These are phyloP conservation scores for Corvus cornix DNA, from an alignment of 2,113 vertebrate species.

Conservation along the genomic window DNA sequence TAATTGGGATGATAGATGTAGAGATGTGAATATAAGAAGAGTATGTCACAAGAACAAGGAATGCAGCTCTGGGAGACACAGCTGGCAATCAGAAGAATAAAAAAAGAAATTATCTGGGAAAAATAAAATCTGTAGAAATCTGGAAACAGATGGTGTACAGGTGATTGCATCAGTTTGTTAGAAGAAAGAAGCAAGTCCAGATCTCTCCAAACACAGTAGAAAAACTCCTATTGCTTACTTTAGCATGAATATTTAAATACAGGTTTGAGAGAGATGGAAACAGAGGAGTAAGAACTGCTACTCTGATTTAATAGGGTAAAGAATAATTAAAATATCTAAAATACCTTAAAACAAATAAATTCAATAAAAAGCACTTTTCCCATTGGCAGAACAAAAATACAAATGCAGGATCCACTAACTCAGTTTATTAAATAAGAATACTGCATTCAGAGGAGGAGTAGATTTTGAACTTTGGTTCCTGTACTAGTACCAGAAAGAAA, in stretches of 20 bases:
- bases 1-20: not conserved
- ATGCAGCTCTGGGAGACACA: not conserved
- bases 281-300: not conserved
- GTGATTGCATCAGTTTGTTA: not conserved
- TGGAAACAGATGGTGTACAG: not conserved
- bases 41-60: not conserved
- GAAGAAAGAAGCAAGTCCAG: accelerated
- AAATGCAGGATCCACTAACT: not conserved
- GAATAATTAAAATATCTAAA: not conserved
- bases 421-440: not conserved
- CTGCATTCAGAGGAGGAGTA: not conserved
- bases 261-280: not conserved
- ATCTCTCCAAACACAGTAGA: not conserved
- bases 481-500: not conserved
- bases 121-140: not conserved
- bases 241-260: not conserved
- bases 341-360: not conserved
- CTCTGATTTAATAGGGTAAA: not conserved
- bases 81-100: not conserved
- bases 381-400: not conserved
- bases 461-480: not conserved
- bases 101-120: not conserved
- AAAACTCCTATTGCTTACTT: not conserved
- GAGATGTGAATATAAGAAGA: not conserved
- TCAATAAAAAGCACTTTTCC: not conserved